Percentiles rank a stretch among this genome's conserved stretches.
Conservation (phyloP, 2,888 invertebrate species). For the Conus canariensis region DNA sequence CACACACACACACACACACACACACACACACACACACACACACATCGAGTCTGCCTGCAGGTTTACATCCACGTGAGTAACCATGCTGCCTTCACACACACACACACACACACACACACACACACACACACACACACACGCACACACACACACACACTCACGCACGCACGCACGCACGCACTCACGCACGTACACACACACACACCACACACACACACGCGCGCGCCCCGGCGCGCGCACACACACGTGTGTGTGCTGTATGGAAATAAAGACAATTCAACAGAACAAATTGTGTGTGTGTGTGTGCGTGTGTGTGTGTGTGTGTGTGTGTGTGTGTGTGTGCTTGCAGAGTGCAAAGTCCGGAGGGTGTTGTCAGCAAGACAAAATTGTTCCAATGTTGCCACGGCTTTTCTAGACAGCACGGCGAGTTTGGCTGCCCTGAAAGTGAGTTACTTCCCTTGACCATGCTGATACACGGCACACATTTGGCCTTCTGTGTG, state of each 20-base stretch:
- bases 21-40: not conserved
- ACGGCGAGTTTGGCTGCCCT: slow-evolving; percentile 80
- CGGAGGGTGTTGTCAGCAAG: slow-evolving; percentile 83
- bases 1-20: too few species aligned
- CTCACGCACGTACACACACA: too few species aligned
- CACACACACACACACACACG: not conserved
- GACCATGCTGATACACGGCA: too few species aligned
- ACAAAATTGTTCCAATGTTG: slow-evolving; percentile 85
- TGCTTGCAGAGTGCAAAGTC: slow-evolving; percentile 81
- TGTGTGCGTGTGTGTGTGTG: slow-evolving; percentile 19
- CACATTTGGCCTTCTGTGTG: not conserved
- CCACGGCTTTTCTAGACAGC: slow-evolving; percentile 82
- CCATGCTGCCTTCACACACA: too few species aligned
- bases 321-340: not conserved
- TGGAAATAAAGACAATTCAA: too few species aligned
- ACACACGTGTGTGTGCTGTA: too few species aligned
- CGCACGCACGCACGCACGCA: too few species aligned
- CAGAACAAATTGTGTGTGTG: not conserved
- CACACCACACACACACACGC: not conserved
- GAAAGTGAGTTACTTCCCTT: slow-evolving; percentile 69
- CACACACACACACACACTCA: not conserved
- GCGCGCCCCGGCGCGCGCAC: too few species aligned
- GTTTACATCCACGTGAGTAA: too few species aligned
- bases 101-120: too few species aligned
- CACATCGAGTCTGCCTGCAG: too few species aligned